Conservation (phyloP, 2,888 invertebrate genomes). For the Drosophila infuscata region DNA sequence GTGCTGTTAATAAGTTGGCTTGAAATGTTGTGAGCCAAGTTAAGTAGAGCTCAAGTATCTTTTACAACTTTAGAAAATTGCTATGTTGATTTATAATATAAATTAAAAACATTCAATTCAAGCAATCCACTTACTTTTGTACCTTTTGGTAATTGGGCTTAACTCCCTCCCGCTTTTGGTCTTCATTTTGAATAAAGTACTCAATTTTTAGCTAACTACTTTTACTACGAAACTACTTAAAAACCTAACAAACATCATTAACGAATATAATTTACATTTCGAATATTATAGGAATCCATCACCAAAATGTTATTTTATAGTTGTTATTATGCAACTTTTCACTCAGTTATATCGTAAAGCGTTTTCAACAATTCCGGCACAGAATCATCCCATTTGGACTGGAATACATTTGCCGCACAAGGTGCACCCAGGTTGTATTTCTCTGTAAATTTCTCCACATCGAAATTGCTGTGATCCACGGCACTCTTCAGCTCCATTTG, state of each 20-base stretch:
- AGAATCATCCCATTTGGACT: constrained; percentile 90
- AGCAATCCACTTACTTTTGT: not conserved
- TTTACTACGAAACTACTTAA: constrained; percentile 5
- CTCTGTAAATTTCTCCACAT: constrained; percentile 82
- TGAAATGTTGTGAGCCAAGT: not conserved
- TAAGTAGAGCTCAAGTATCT: not conserved
- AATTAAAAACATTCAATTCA: not conserved
- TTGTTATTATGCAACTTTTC: not conserved
- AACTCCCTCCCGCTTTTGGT: not conserved
- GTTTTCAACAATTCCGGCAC: constrained; percentile 82
- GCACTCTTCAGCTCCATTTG: constrained; percentile 55
- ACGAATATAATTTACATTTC: not conserved
- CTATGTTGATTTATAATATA: not conserved
- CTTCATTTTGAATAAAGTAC: not conserved
- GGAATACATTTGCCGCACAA: constrained; percentile 92
- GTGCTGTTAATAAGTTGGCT: constrained; percentile 10
- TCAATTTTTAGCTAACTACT: not conserved
- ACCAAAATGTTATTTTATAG: constrained; percentile 7
- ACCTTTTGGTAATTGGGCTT: not conserved
- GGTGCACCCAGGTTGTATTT: constrained; percentile 91
- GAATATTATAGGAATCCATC: constrained; percentile 17
- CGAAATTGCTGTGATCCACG: constrained; percentile 86
- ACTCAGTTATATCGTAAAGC: constrained; percentile 60
- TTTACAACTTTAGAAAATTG: not conserved
- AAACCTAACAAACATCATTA: not conserved